Evolutionary conservation across 64 coral and sea anemone species (phyloP), one percentile per base, ranked within the genome.

Genomic region (Pachyseris speciosa): DNA sequence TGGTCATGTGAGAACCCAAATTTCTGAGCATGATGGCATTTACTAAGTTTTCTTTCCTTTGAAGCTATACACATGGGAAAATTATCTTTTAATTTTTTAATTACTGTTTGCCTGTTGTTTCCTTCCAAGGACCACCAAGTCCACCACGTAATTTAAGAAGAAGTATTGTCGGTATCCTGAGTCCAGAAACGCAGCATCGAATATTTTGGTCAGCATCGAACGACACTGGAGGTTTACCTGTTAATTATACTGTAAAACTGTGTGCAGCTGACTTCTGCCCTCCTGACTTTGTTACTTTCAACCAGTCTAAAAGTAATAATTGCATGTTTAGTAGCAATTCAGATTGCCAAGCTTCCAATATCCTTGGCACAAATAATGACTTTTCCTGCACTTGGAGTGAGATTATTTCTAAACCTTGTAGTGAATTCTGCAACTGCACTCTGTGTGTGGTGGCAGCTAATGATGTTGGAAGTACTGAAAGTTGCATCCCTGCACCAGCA

Each of bases 121-220:
- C n/a, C n/a, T n/a, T n/a, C n/a, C n/a, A n/a, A 81, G 77, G 55
- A 10, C 77, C 73, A 30, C 73, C 77, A 24, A 81, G 77, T 63
- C 32, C 52, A 36, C 77, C 77, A 61, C 77, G 77, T 22, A 81
- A 81, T 63, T 60, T 81, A n/a, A 41, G 53, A 38, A 61, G 53
- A 10, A 63, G 19, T 61, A 33, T 39, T n/a, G 22, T 81, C 0
- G 77, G 77, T 40, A 12, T 26, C 13, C 2, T 53, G 32, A 9
- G 22, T 22, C 0, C 0, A 19, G 2, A 7, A 0, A 81, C 52
- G 26, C 20, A 63, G 1, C 15, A 41, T 63, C 33, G 4, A 22
- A 20, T 81, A 1, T n/a, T 13, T 41, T 81, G 77, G 77, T 16
- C 31, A 40, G 77, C 77, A 2, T 81, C 77, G 16, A 58, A 36